Base-by-base conservation (phyloP, 2,888 invertebrate species). In the Neoascia interrupta region DNA sequence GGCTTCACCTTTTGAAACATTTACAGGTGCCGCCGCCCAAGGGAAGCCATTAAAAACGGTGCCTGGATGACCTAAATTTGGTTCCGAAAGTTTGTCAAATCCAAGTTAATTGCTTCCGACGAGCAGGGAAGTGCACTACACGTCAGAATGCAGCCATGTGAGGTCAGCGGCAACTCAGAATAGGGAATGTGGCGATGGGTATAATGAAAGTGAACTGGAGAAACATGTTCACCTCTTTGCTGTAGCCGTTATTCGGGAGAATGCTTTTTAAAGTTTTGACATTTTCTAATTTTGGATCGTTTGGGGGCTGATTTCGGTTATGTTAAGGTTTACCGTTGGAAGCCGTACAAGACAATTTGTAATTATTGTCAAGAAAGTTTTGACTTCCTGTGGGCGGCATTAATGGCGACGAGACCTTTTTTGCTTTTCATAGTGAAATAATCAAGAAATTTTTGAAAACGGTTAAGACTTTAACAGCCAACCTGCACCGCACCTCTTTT, bases 41-140 rank as follows among this genome's bases (percentile, higher is more conserved):
- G 66, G 66, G 73, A 73, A 79, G 66, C 54, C 73, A 73, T 73
- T 73, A 79, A 75, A 72, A 73, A 66, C 68, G 61, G 73, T 61
- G 54, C 41, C 61, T 47, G 39, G 43, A 49, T 79, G 79, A 79
- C 79, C 79, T 66, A 72, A 73, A 79, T 79, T 68, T 43, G 43
- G 56, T 68, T 56, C 61, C 56, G 39, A 79, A 72, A 79, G 79
- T 54, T 79, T 72, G 79, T 66, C 79, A 73, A 73, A 73, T 66
- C 72, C 53, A 49, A 73, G 72, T 79, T 79, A 79, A 79, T 79
- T 79, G 79, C 79, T 79, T 79, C 68, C 79, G 79, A 79, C 63
- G n/a, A n/a, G n/a, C 49, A 51, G 23, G 5, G 69, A 47, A 26
- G 41, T 68, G 39, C 64, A 31, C n/a, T n/a, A n/a, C 8, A 31